Evolutionary conservation across 2,888 invertebrate species (phyloP).

Genomic region (Pyrochroa serraticornis): DNA sequence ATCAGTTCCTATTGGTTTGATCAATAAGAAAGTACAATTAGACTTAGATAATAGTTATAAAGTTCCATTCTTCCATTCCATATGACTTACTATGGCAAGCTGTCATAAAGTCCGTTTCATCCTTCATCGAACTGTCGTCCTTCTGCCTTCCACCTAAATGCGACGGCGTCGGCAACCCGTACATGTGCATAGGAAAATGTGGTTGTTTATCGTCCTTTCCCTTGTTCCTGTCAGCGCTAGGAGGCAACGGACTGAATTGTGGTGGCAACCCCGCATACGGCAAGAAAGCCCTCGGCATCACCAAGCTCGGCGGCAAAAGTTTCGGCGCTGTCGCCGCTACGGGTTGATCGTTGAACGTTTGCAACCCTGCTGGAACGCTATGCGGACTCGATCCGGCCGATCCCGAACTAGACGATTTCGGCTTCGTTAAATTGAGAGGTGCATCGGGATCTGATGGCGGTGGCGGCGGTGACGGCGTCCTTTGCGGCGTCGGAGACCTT

Average conservation of each 20-base stretch:
- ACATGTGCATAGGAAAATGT: slow-evolving; percentile 56
- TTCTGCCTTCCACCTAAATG: slow-evolving; percentile 43
- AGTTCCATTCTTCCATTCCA: too few species aligned
- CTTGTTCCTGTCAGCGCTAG: slow-evolving; percentile 48
- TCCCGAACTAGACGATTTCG: slow-evolving; percentile 66
- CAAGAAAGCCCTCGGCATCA: slow-evolving; percentile 67
- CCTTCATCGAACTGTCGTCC: slow-evolving; percentile 59
- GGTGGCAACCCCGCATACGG: slow-evolving; percentile 68
- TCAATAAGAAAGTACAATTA: too few species aligned
- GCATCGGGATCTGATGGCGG: slow-evolving; percentile 71
- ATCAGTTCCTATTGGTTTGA: too few species aligned
- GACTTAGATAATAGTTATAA: too few species aligned
- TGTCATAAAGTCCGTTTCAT: slow-evolving; percentile 68
- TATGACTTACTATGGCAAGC: slow-evolving; percentile 65
- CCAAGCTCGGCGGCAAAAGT: slow-evolving; percentile 63
- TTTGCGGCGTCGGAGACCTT: slow-evolving; percentile 51
- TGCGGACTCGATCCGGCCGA: slow-evolving; percentile 64
- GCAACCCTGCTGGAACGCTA: slow-evolving; percentile 52
- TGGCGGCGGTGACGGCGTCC: slow-evolving; percentile 53
- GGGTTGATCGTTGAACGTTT: slow-evolving; percentile 61
- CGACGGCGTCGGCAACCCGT: slow-evolving; percentile 54
- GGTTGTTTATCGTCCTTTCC: slow-evolving; percentile 53
- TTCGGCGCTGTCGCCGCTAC: slow-evolving; percentile 65
- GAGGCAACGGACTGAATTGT: slow-evolving; percentile 60
- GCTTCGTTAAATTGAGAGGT: slow-evolving; percentile 88